A percentile compares a stretch with the other conserved stretches of the same genome.
These are phyloP conservation scores for Gonatopus flavifemur DNA, from an alignment of 1,140 invertebrate genomes.

Conservation along the genomic window DNA sequence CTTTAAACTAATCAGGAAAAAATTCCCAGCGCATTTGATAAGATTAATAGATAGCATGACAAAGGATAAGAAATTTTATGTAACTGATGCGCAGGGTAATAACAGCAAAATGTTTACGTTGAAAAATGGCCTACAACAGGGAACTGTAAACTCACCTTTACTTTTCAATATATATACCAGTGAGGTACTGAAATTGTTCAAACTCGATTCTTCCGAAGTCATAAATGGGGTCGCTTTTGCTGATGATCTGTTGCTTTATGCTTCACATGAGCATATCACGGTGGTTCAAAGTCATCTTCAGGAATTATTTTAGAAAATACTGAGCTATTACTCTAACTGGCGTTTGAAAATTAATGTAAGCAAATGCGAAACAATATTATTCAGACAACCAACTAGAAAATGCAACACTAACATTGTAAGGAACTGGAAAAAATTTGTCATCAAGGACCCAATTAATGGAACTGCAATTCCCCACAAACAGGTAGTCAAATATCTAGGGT, in stretches of 20 bases:
- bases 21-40: no score
- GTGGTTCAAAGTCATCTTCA: slow-evolving; percentile 8
- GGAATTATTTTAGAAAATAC: slow-evolving; percentile 6
- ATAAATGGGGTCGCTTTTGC: slow-evolving; percentile 4
- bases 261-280: neutral
- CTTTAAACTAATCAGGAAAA: no score
- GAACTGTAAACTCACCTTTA: slow-evolving; percentile 12
- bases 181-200: slow-evolving; percentile 8
- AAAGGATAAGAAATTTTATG: no score
- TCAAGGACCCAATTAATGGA: slow-evolving; percentile 3
- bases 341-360: slow-evolving; percentile 18
- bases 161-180: slow-evolving; percentile 16
- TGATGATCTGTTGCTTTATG: slow-evolving; percentile 19
- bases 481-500: slow-evolving; percentile 25
- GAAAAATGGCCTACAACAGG: no score
- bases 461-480: slow-evolving; percentile 10
- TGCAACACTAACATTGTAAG: neutral
- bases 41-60: no score
- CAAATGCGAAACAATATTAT: slow-evolving; percentile 26
- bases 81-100: no score
- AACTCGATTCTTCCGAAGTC: no score
- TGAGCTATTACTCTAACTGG: slow-evolving; percentile 8
- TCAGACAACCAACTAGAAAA: slow-evolving; percentile 6
- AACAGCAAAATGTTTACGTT: no score
- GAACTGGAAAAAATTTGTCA: slow-evolving; percentile 16